phyloP scores from a whole-genome alignment of 2,113 vertebrate species.

The Pelusios castaneus region DNA sequence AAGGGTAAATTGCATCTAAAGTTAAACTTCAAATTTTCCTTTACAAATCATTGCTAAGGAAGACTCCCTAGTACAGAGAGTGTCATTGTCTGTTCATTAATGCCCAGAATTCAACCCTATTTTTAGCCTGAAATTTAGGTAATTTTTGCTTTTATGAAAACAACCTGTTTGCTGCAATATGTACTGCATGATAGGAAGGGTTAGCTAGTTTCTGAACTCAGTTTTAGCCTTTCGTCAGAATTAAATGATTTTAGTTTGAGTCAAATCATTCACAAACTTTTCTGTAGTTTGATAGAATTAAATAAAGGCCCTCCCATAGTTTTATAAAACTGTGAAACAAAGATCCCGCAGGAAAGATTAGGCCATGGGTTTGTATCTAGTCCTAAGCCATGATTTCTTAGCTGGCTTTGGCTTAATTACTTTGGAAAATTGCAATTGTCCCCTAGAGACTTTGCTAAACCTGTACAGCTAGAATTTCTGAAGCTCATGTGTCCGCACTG shows the following conservation, averaged over 20 bases:
- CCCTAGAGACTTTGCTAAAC: neutral
- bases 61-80: neutral
- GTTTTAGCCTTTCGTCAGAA: neutral
- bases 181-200: neutral
- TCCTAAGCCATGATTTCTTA: neutral
- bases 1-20: neutral
- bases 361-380: neutral
- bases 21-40: neutral
- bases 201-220: neutral
- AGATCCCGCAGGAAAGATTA: neutral
- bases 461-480: neutral
- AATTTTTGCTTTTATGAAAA: neutral
- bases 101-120: neutral
- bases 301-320: neutral
- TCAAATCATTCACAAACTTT: neutral
- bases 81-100: neutral
- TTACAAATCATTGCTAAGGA: neutral
- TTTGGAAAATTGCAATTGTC: neutral
- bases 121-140: neutral
- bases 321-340: neutral
- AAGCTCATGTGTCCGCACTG: neutral
- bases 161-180: neutral
- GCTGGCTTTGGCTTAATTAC: neutral
- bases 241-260: neutral
- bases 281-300: neutral